phyloP scores from a whole-genome alignment of 2,113 vertebrate genomes.

The Leucosticte australis region DNA sequence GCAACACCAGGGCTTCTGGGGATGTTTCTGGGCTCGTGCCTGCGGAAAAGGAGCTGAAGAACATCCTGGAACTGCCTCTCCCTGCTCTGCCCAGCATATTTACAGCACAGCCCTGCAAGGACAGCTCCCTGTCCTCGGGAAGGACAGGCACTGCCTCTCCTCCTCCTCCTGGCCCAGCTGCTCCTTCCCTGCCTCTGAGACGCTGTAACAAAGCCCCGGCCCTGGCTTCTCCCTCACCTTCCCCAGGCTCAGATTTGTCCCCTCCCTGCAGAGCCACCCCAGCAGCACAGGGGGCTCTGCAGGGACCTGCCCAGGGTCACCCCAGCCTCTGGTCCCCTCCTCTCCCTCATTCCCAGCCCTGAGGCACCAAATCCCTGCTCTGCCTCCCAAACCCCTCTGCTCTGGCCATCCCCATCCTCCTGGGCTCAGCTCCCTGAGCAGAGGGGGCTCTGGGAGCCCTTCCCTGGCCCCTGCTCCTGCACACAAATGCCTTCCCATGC shows the following conservation, averaged over 20 bases:
- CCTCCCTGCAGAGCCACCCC: neutral
- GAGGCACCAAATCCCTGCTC: neutral
- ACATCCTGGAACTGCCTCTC: neutral
- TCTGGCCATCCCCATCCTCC: neutral
- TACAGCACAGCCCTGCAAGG: neutral
- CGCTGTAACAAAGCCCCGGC: neutral
- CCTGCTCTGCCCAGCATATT: neutral
- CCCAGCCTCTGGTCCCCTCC: neutral
- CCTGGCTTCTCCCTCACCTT: neutral
- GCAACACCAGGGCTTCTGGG: fast-evolving
- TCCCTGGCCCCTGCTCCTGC: neutral
- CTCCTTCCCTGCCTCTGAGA: neutral
- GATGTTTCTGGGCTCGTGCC: neutral
- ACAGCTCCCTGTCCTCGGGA: neutral
- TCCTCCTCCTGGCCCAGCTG: neutral
- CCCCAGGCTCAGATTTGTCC: neutral
- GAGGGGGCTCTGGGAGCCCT: neutral
- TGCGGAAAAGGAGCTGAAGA: fast-evolving
- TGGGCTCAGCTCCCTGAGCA: fast-evolving
- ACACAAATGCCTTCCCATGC: fast-evolving
- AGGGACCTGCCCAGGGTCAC: neutral
- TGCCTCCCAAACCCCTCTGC: neutral
- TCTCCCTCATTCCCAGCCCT: neutral
- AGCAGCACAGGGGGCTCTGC: neutral
- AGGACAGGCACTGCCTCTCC: neutral